Evolutionary conservation across 2,113 vertebrate species (phyloP), one percentile per base, ranked within the genome.

Genomic region (Sapayoa aenigma): DNA sequence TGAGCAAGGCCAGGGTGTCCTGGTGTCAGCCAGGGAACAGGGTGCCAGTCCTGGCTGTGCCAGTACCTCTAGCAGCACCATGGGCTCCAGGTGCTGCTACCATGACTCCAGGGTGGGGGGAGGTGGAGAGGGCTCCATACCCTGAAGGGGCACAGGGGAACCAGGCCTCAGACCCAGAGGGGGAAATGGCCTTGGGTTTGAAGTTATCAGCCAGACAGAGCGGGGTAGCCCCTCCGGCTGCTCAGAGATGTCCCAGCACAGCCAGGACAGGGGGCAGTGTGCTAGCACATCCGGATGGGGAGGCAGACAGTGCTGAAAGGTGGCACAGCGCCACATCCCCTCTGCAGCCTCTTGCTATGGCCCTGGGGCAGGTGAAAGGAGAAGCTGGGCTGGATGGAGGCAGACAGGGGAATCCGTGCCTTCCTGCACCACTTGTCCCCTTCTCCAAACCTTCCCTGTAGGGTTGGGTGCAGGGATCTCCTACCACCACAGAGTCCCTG

Each of bases 121-220:
- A 87, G 21, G 68, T 0, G 0, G 59, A 80, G 39, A 77, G 8
- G 17, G 7, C 9, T 35, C 10, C 0, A 0, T 68, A 62, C 12
- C 17, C 52, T 9, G 6, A 56, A 5, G 19, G 42, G 16, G 4
- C 28, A 84, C 23, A 55, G 41, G 21, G 56, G 22, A 84, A 42
- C 13, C 52, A 67, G 42, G 41, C 42, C 35, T 14, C 50, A 84
- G 68, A 39, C 4, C 4, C 47, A 74, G 30, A 20, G 19, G 74
- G 11, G 17, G 35, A 67, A 75, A 84, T 13, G 25, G 27, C 58
- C 71, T 82, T 3, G 1, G 7, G n/a, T 68, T 79, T 84, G 52
- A 65, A 75, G 39, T 11, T n/a, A 78, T 19, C 24, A 67, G 44
- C 11, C 6, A 9, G 35, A 39, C 31, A 1, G 2, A 50, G 37